Conservation (phyloP, 2,888 invertebrate genomes). For the Plemyria rubiginata region DNA sequence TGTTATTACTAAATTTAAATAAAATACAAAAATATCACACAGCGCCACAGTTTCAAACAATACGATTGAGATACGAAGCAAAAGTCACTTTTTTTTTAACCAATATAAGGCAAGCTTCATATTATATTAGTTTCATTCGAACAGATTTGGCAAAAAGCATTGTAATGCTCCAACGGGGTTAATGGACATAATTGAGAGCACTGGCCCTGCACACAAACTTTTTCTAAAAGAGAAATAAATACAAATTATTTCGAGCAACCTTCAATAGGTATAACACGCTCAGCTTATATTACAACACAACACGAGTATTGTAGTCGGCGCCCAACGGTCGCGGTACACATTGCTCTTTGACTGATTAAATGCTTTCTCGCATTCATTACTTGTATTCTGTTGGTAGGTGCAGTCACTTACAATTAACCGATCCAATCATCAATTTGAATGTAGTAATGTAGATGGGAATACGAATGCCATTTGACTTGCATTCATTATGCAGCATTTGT, state of each 20-base stretch:
- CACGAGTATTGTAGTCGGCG: constrained; percentile 51
- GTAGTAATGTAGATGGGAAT: constrained; percentile 17
- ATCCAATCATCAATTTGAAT: constrained; percentile 23
- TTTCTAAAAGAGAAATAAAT: neutral
- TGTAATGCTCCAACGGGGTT: too few species aligned
- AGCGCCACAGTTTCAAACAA: too few species aligned
- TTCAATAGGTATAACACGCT: constrained; percentile 1
- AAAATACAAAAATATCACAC: too few species aligned
- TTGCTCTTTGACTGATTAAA: constrained; percentile 46
- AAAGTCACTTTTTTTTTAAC: too few species aligned
- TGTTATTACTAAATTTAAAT: too few species aligned
- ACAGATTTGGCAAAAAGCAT: too few species aligned
- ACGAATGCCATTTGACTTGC: constrained; percentile 7
- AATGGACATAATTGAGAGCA: too few species aligned
- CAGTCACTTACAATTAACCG: constrained; percentile 23
- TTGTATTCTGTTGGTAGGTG: constrained; percentile 19
- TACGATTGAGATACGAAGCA: too few species aligned
- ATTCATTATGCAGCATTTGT: neutral
- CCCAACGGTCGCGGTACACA: constrained; percentile 54
- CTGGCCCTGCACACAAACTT: too few species aligned
- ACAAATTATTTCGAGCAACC: neutral
- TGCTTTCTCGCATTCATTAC: constrained; percentile 43
- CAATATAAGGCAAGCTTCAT: too few species aligned
- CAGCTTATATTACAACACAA: constrained; percentile 45
- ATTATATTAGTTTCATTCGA: too few species aligned